Evolutionary conservation across 2,113 vertebrate genomes (phyloP), one percentile per base, ranked within the genome.

Genomic region (Apeltes quadracus): DNA sequence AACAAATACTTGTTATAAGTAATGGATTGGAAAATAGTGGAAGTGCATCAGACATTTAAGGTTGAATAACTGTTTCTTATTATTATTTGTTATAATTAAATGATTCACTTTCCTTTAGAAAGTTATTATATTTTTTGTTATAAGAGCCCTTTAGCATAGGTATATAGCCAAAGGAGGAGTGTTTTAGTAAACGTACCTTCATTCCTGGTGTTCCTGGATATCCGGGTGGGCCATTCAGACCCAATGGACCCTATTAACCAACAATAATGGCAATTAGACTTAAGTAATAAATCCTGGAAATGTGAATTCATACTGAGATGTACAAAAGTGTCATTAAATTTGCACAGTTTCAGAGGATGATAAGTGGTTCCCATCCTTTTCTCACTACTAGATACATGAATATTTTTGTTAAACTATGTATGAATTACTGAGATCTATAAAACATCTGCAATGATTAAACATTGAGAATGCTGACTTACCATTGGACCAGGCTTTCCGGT

Each of bases 201-300:
- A 95, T 84, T 69, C 98, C 97, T 83, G 98, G 97, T 61, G 81
- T 75, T 88, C 98, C 98, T 70, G 98, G 98, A 92, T 98, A 99
- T 59, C 98, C 98, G 55, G 96, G 27, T 4, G 98, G 92, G 14
- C 98, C 98, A 75, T 86, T 91, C 72, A 98, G 91, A 69, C 97
- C 97, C 77, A 98, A 91, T 4, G 98, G 97, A 78, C 97, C 98
- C 98, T 99, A 69, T 25, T 64, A 84, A 20, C 3, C 56, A 63
- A 75, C 1, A 67, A 13, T 1, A 66, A 46, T 61, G 7, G 62
- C 0, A 59, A 7, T 15, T 41, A 51, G 1, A 0, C n/a, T 46
- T 23, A 32, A 66, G 23, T 18, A 41, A 53, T 23, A 13, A 54
- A 69, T 1, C 0, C 8, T 25, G 3, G 5, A 66, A 51, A 32